Evolutionary conservation across 23 tunicate species (phyloP), one percentile per base, ranked within the genome.

Genomic region (Aplidium turbinatum): DNA sequence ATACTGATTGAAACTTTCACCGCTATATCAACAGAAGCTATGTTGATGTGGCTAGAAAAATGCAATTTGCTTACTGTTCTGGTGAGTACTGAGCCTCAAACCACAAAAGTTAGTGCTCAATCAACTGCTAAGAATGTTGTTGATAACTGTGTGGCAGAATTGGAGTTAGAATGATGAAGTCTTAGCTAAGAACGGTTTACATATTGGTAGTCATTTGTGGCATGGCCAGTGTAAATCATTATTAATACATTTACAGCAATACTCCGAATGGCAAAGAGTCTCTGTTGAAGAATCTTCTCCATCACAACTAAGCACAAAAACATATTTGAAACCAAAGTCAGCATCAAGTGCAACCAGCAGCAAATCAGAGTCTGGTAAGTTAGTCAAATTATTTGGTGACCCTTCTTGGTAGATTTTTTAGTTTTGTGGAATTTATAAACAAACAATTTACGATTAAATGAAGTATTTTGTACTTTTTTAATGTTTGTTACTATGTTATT

Each of bases 221-320:
- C n/a, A n/a, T n/a, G n/a, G n/a, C n/a, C n/a, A n/a, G n/a, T n/a
- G n/a, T n/a, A n/a, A n/a, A n/a, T n/a, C n/a, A n/a, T n/a, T 54
- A 54, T 16, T 54, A 54, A 22, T 58, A 60, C 38, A 20, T 72
- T 70, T 80, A 35, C 58, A 87, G 94, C 86, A 87, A 66, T 87
- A 87, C 27, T 73, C 94, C 36, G 86, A 87, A 78, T 87, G 94
- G 94, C 86, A 87, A 80, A 56, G 94, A 66, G 82, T 70, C 4
- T 61, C 94, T 2, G 21, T 83, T 13, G 75, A 73, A 29, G 54
- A 51, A n/a, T 60, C 84, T 31, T 23, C 62, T 26, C 35, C 81
- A 23, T 32, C 76, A 19, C 67, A 27, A 21, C 72, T 77, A 35
- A 68, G 72, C 26, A 42, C 81, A 19, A 87, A 87, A 66, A 50